These are phyloP conservation scores for Wiebesia pumilae DNA, from an alignment of 1,140 invertebrate genomes.

Conservation along the genomic window DNA sequence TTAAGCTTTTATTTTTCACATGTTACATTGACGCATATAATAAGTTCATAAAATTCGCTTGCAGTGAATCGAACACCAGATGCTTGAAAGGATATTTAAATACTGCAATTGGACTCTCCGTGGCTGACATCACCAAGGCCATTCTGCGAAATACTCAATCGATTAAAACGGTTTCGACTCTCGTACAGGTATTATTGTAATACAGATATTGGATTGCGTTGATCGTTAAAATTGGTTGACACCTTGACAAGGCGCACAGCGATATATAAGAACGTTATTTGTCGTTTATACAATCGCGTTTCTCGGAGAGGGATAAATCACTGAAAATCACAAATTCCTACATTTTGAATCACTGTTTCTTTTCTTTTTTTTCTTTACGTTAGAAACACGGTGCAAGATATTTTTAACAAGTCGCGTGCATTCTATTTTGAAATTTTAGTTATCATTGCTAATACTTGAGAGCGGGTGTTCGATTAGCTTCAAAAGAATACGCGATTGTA, in stretches of 20 bases:
- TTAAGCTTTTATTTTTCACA: background rate
- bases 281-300: background rate
- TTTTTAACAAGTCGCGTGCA: background rate
- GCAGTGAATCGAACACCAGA: constrained; percentile 74
- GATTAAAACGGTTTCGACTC: constrained; percentile 77
- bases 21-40: background rate
- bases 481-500: background rate
- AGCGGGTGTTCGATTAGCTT: background rate
- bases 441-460: background rate
- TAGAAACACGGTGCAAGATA: background rate
- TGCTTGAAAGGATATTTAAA: constrained; percentile 77
- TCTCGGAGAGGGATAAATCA: background rate
- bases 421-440: background rate
- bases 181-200: constrained; percentile 73
- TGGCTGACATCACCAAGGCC: constrained; percentile 73
- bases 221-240: background rate
- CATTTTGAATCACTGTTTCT: too few species aligned
- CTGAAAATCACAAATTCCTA: background rate
- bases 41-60: constrained; percentile 8
- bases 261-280: background rate
- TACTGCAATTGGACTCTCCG: constrained; percentile 75
- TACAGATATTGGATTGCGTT: background rate
- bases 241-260: background rate
- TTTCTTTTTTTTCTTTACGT: too few species aligned
- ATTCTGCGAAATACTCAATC: constrained; percentile 75